A percentile compares a stretch with the other conserved stretches of the same genome.
Conservation (phyloP, 2,888 invertebrate species). For the Biston betularia region DNA sequence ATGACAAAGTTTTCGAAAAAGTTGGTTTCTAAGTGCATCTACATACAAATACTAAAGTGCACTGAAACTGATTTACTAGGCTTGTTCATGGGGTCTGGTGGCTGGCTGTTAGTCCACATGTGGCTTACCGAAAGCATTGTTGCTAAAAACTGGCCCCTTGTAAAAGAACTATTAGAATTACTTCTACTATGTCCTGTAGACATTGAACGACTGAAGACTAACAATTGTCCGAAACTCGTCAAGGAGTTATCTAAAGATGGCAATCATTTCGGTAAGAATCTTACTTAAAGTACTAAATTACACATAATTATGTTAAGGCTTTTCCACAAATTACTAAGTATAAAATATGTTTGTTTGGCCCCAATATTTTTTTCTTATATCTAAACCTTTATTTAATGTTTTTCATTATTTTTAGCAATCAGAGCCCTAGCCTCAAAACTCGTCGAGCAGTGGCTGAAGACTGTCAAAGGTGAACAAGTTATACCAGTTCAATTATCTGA, state of each 20-base stretch:
- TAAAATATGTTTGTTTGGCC: too few relatives aligned
- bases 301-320: too few relatives aligned
- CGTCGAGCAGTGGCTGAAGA: constrained; percentile 96
- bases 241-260: constrained; percentile 94
- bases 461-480: constrained; percentile 92
- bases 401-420: constrained; percentile 87
- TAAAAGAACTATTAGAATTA: constrained; percentile 94
- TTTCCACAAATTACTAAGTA: too few relatives aligned
- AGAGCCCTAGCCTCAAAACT: constrained; percentile 92
- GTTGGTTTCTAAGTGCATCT: constrained; percentile 97
- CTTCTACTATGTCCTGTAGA: constrained; percentile 95
- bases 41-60: constrained; percentile 95
- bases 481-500: constrained; percentile 71
- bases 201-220: constrained; percentile 95
- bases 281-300: neutral
- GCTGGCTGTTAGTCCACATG: constrained; percentile 95
- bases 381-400: too few relatives aligned
- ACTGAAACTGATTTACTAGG: constrained; percentile 94
- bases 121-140: constrained; percentile 96
- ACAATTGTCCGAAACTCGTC: constrained; percentile 96
- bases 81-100: constrained; percentile 95
- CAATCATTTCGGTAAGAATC: constrained; percentile 91
- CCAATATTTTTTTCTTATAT: too few relatives aligned
- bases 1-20: constrained; percentile 98
- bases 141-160: constrained; percentile 94